These are phyloP conservation scores for Dromaius novaehollandiae DNA, from an alignment of 2,113 vertebrate genomes.

Conservation along the genomic window DNA sequence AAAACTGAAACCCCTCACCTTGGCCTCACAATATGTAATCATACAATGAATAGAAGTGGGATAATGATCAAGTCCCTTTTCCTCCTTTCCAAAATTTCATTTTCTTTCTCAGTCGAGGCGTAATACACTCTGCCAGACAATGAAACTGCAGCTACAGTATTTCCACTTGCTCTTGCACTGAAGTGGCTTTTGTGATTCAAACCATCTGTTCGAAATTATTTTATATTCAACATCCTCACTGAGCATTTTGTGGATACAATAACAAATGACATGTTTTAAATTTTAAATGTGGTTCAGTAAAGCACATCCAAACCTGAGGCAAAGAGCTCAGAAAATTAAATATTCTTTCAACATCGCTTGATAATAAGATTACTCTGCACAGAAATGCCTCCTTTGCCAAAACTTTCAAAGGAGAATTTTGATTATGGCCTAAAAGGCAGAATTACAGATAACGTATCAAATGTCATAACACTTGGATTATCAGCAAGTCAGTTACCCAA, in stretches of 20 bases:
- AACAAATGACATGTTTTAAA: conserved; percentile 52
- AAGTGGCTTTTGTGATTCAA: conserved; percentile 23
- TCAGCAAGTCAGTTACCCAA: neutral
- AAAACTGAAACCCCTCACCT: neutral
- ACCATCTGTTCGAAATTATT: conserved; percentile 21
- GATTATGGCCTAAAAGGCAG: neutral
- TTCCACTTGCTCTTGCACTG: conserved; percentile 1
- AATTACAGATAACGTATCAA: neutral
- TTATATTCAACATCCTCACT: neutral
- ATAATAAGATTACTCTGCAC: neutral
- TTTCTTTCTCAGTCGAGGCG: neutral
- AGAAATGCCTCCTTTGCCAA: neutral
- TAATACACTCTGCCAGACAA: neutral
- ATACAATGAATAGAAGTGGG: neutral
- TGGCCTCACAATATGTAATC: neutral
- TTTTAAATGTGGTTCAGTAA: conserved; percentile 38
- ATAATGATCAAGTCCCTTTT: neutral
- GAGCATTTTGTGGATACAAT: conserved; percentile 15
- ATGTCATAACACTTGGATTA: neutral
- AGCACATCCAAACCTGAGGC: conserved; percentile 19
- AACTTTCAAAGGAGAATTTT: neutral
- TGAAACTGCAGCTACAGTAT: neutral
- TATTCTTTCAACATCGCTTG: conserved; percentile 4
- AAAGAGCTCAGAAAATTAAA: conserved; percentile 8
- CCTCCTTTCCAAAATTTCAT: neutral